Evolutionary conservation across 2,113 vertebrate genomes (phyloP), one percentile per base, ranked within the genome.

Genomic region (Seriola aureovittata): DNA sequence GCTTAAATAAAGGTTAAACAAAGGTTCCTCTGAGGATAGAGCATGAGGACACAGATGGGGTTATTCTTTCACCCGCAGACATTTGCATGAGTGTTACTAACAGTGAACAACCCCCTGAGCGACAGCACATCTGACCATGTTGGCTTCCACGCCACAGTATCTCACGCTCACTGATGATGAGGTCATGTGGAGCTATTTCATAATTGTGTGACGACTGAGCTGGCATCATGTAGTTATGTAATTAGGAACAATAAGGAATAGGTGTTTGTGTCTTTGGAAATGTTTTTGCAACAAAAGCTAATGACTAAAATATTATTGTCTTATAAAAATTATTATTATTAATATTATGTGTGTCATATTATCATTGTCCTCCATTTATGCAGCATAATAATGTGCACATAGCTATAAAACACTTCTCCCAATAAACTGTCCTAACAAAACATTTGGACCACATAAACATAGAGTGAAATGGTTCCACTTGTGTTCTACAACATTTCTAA

Each of bases 101-200:
- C 38, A 58, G 66, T 76, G 44, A 82, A 79, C 69, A 67, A 68
- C 21, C 80, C 75, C 83, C 55, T 68, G n/a, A 59, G 85, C 48
- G 60, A 78, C 82, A 59, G 65, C 74, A 44, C 50, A 78, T 85
- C 57, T 77, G 34, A 69, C 66, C 76, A 48, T 52, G 65, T 70
- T 59, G 70, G 54, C n/a, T 55, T 71, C 78, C 36, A 54, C 50
- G 12, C 67, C 75, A 60, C 67, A 23, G 21, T 25, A 36, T 76
- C 59, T 75, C 59, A 44, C 11, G 36, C 55, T 67, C 79, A 32
- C 77, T 83, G 50, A 64, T 59, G 84, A 54, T 72, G 72, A 79
- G 66, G 72, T 82, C 73, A 84, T 71, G 64, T 57, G 78, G 76
- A 34, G 48, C 40, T 17, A 52, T 83, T 89, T 85, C 55, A 75